These are phyloP conservation scores for Cataglyphis cursor DNA, from an alignment of 2,888 invertebrate genomes.

Conservation along the genomic window DNA sequence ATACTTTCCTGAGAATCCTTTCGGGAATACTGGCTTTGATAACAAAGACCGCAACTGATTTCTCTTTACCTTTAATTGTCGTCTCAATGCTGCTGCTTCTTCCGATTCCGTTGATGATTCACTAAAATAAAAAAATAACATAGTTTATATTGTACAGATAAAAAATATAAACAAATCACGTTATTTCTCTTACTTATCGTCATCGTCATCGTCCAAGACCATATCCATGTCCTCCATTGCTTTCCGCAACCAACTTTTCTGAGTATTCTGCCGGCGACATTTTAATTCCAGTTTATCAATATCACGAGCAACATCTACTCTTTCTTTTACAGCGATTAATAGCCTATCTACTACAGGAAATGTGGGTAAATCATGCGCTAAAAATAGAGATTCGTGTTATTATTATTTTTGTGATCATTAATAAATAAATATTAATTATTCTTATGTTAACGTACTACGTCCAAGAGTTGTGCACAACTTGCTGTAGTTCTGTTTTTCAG, in stretches of 20 bases:
- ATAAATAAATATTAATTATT: slow-evolving; percentile 22
- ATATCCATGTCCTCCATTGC: slow-evolving; percentile 97
- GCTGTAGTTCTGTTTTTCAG: slow-evolving; percentile 93
- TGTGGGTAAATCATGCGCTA: slow-evolving; percentile 93
- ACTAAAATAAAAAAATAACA: slow-evolving; percentile 65
- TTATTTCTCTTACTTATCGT: slow-evolving; percentile 77
- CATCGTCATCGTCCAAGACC: slow-evolving; percentile 93
- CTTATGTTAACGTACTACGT: slow-evolving; percentile 90
- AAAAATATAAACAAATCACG: background rate
- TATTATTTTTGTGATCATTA: slow-evolving; percentile 17
- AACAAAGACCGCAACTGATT: slow-evolving; percentile 88
- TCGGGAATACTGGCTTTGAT: slow-evolving; percentile 90
- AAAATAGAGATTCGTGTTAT: slow-evolving; percentile 73
- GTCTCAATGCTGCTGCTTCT: slow-evolving; percentile 87
- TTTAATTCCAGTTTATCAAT: slow-evolving; percentile 93
- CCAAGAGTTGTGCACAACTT: slow-evolving; percentile 95
- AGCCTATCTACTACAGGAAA: slow-evolving; percentile 92
- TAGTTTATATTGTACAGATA: slow-evolving; percentile 5
- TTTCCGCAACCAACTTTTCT: slow-evolving; percentile 95
- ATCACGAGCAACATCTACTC: slow-evolving; percentile 93
- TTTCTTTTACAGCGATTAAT: slow-evolving; percentile 90
- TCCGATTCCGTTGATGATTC: slow-evolving; percentile 81
- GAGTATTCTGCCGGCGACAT: slow-evolving; percentile 89
- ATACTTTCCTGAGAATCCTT: slow-evolving; percentile 90
- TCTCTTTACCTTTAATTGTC: slow-evolving; percentile 87